Evolutionary conservation across 2,113 vertebrate genomes (phyloP).

Genomic region (Brachypteracias leptosomus): DNA sequence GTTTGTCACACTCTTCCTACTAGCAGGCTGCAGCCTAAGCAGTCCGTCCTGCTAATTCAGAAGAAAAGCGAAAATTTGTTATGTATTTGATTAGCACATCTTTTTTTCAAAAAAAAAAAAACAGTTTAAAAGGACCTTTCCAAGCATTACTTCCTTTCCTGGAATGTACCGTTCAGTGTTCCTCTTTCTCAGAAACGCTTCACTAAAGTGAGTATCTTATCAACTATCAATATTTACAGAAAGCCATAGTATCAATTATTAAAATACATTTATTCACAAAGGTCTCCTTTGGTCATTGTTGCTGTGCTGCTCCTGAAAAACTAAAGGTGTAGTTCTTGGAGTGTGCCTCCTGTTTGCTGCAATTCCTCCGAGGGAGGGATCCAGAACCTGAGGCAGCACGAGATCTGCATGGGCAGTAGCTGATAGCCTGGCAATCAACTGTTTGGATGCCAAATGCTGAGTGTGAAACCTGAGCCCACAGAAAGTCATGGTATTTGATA

Average conservation of each 20-base stretch:
- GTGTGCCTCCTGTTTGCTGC: neutral
- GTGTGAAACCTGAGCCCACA: neutral
- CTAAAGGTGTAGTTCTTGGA: neutral
- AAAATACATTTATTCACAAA: neutral
- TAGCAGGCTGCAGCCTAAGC: neutral
- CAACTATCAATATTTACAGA: neutral
- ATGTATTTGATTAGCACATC: neutral
- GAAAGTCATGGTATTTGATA: neutral
- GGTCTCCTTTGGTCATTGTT: neutral
- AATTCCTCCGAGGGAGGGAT: neutral
- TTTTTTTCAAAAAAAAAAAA: neutral
- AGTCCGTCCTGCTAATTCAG: neutral
- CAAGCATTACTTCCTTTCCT: neutral
- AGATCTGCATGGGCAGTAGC: neutral
- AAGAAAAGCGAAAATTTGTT: neutral
- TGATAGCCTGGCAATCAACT: neutral
- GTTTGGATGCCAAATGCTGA: neutral
- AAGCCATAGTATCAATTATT: neutral
- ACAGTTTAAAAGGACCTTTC: neutral
- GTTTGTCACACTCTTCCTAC: rapidly evolving
- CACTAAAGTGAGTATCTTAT: neutral
- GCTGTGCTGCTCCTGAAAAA: neutral
- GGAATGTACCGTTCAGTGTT: neutral
- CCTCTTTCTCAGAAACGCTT: slow-evolving; percentile 30
- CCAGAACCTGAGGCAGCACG: neutral